phyloP scores from a whole-genome alignment of 2,113 vertebrate species.

The Cyanistes caeruleus region DNA sequence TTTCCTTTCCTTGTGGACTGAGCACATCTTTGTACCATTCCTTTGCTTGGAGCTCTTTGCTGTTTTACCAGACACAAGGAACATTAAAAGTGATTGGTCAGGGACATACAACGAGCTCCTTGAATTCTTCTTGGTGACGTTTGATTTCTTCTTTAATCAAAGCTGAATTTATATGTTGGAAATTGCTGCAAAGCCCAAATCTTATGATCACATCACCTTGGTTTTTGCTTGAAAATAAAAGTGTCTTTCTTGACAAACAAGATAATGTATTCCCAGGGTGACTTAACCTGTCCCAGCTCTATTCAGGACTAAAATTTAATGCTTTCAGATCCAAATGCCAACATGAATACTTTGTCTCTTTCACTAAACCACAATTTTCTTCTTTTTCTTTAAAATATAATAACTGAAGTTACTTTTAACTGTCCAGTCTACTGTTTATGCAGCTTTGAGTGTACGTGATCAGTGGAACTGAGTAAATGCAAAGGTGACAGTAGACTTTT shows the following conservation, averaged over 20 bases:
- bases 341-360: background rate
- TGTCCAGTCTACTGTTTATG: background rate
- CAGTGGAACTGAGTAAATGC: background rate
- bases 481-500: background rate
- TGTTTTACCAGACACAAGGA: background rate
- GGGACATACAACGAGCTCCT: fast-evolving
- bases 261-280: background rate
- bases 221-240: background rate
- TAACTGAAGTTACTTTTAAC: background rate
- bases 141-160: background rate
- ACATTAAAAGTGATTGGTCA: background rate
- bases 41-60: background rate
- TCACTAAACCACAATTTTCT: background rate
- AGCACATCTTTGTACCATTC: background rate
- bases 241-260: background rate
- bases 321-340: background rate
- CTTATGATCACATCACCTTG: background rate
- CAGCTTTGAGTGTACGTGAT: background rate
- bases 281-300: background rate
- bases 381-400: background rate
- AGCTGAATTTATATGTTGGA: background rate
- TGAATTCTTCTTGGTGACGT: background rate
- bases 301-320: background rate
- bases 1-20: background rate
- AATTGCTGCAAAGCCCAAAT: background rate